Conservation (phyloP, 2,888 invertebrate species). For the Beris morrisii region DNA sequence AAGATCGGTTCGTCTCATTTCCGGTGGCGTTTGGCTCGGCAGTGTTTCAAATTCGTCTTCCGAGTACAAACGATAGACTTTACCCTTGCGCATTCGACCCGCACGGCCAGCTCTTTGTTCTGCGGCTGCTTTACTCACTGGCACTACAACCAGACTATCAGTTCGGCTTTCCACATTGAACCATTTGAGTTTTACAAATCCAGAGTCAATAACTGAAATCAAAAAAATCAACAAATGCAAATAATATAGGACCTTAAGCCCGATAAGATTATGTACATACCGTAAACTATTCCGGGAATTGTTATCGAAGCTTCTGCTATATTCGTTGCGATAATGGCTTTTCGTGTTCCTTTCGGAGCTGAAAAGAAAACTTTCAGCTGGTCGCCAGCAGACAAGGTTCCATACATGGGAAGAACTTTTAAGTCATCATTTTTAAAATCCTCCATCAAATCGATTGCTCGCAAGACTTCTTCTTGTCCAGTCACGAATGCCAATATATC, state of each 20-base stretch:
- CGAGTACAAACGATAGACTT: constrained; percentile 80
- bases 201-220: constrained; percentile 84
- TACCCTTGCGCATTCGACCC: constrained; percentile 81
- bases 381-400: constrained; percentile 78
- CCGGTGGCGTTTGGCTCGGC: constrained; percentile 76
- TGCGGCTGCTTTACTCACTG: constrained; percentile 86
- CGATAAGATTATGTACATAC: constrained; percentile 55
- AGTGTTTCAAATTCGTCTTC: constrained; percentile 77
- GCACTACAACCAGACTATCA: constrained; percentile 79
- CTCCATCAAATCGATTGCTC: constrained; percentile 67
- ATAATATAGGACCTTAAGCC: background rate
- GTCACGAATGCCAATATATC: constrained; percentile 93
- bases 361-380: constrained; percentile 81
- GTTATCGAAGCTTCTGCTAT: constrained; percentile 97
- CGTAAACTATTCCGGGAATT: constrained; percentile 88
- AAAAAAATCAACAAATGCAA: background rate
- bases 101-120: constrained; percentile 91
- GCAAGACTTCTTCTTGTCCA: constrained; percentile 90
- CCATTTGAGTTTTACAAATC: constrained; percentile 92
- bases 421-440: constrained; percentile 61
- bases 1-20: constrained; percentile 89
- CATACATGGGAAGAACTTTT: constrained; percentile 86
- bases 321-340: constrained; percentile 92
- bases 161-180: constrained; percentile 82
- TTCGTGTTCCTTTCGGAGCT: constrained; percentile 72